These are phyloP conservation scores for Candoia aspera DNA, from an alignment of 2,113 vertebrate genomes.

Conservation along the genomic window DNA sequence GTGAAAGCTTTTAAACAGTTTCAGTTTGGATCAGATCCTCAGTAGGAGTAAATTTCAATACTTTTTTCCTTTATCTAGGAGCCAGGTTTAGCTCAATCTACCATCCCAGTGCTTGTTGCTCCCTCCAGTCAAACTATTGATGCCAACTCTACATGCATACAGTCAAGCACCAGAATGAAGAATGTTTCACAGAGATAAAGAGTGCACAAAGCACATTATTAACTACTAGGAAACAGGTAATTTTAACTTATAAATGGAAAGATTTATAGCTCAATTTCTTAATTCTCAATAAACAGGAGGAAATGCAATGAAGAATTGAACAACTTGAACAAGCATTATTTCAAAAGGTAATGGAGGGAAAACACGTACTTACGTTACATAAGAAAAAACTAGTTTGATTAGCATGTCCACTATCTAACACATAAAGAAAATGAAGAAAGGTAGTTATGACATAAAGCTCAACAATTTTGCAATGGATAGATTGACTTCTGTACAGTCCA, in stretches of 20 bases:
- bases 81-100: not conserved
- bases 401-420: not conserved
- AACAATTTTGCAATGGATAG: not conserved
- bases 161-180: not conserved
- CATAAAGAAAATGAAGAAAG: not conserved
- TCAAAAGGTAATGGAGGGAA: not conserved
- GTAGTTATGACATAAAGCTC: not conserved
- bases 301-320: not conserved
- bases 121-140: not conserved
- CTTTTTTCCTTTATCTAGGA: not conserved
- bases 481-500: not conserved
- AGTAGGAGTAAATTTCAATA: not conserved
- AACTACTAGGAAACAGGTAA: not conserved
- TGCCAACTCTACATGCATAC: not conserved
- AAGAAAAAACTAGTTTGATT: not conserved
- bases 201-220: not conserved
- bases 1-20: not conserved
- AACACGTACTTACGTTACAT: not conserved
- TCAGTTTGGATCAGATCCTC: not conserved
- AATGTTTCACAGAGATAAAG: not conserved
- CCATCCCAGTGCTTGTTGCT: too few species aligned
- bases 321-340: not conserved
- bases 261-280: not conserved
- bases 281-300: not conserved
- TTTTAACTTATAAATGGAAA: not conserved